Evolutionary conservation across 2,113 vertebrate species (phyloP).

Genomic region (Callipepla californica): DNA sequence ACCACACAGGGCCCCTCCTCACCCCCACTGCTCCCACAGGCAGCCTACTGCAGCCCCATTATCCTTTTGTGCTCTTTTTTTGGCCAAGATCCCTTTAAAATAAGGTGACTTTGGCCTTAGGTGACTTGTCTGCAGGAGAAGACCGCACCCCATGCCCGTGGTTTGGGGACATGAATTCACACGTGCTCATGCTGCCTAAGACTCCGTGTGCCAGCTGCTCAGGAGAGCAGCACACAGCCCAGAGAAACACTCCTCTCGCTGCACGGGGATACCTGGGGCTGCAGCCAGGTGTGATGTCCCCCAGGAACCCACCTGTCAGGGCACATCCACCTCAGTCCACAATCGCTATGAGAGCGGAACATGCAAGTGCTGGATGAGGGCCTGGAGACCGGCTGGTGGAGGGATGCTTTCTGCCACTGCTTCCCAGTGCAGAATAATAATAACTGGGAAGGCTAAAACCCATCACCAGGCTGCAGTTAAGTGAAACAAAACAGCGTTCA

Average conservation of each 20-base stretch:
- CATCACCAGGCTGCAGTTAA: background rate
- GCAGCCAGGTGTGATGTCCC: background rate
- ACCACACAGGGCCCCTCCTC: background rate
- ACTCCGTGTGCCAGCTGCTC: background rate
- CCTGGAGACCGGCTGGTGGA: too few species aligned
- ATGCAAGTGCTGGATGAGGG: background rate
- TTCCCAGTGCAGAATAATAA: background rate
- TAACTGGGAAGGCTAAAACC: background rate
- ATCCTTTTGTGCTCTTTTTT: too few species aligned
- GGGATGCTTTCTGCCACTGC: background rate
- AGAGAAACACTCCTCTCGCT: background rate
- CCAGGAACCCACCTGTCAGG: background rate
- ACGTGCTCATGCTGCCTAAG: background rate
- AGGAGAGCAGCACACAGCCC: background rate
- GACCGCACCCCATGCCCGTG: background rate
- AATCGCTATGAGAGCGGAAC: background rate
- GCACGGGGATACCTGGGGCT: rapidly evolving
- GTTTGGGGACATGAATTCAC: background rate
- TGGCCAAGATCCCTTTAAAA: background rate
- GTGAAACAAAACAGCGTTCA: too few species aligned
- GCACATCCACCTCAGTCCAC: rapidly evolving
- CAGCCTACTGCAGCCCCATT: background rate
- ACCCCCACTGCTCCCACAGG: too few species aligned
- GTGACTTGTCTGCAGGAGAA: too few species aligned
- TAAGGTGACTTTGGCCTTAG: background rate